Conservation (phyloP, 2,113 vertebrate species). For the Leptobrachium leishanense region DNA sequence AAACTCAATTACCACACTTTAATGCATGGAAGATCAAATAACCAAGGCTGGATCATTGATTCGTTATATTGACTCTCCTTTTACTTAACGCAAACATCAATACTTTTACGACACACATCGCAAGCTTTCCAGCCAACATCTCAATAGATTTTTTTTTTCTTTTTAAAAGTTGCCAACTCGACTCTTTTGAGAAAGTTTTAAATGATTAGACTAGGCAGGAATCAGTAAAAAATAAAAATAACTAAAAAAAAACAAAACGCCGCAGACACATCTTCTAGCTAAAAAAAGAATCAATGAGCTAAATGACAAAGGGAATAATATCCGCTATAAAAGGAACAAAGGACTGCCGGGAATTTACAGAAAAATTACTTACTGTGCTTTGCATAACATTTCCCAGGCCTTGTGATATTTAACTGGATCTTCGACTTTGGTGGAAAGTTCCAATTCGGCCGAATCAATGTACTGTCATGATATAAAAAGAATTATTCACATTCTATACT, state of each 20-base stretch:
- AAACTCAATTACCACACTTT: too few species aligned
- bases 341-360: too few species aligned
- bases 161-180: not conserved
- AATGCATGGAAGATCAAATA: too few species aligned
- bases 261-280: too few species aligned
- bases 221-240: too few species aligned
- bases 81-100: not conserved
- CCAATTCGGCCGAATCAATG: slow-evolving; percentile 74
- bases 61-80: not conserved
- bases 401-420: slow-evolving; percentile 75
- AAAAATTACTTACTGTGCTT: slow-evolving; percentile 70
- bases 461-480: slow-evolving; percentile 60
- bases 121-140: not conserved
- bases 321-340: too few species aligned
- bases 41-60: not conserved
- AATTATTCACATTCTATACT: not conserved
- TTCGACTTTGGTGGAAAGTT: slow-evolving; percentile 60
- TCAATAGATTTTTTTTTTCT: not conserved
- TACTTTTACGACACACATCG: not conserved
- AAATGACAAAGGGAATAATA: too few species aligned
- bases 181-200: too few species aligned
- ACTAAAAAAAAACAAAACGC: too few species aligned
- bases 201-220: too few species aligned
- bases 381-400: slow-evolving; percentile 77
- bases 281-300: too few species aligned